Evolutionary conservation across 2,888 invertebrate species (phyloP).

Genomic region (Oligia strigilis): DNA sequence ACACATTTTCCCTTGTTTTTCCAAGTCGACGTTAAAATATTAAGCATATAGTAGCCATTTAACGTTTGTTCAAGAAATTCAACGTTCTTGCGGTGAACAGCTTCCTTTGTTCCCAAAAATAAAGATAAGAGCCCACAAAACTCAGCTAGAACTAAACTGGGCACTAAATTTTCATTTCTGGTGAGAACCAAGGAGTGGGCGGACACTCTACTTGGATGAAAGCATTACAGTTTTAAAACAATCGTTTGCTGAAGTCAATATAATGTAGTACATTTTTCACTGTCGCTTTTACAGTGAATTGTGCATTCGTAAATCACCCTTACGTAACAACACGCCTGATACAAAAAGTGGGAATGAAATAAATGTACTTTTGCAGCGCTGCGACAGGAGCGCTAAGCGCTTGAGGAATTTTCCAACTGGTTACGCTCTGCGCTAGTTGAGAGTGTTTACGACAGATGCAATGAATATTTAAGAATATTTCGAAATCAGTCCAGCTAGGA

Average conservation of each 20-base stretch:
- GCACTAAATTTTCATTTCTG: constrained; percentile 64
- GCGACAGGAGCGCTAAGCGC: constrained; percentile 64
- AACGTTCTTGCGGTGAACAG: constrained; percentile 35
- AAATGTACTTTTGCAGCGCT: constrained; percentile 65
- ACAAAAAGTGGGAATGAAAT: constrained; percentile 75
- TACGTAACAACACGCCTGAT: constrained; percentile 72
- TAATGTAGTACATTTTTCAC: constrained; percentile 74
- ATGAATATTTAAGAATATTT: constrained; percentile 63
- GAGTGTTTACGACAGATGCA: constrained; percentile 58
- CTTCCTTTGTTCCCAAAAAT: constrained; percentile 60
- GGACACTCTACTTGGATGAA: constrained; percentile 41
- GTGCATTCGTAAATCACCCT: constrained; percentile 78
- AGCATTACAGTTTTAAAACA: constrained; percentile 66
- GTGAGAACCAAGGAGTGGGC: constrained; percentile 41
- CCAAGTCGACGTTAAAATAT: constrained; percentile 36
- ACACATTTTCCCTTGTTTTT: constrained; percentile 50
- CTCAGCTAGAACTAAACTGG: constrained; percentile 49
- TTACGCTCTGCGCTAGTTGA: constrained; percentile 41
- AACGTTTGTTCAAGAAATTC: constrained; percentile 36
- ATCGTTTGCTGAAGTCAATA: constrained; percentile 71
- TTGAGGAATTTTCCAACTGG: constrained; percentile 66
- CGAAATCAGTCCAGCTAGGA: constrained; percentile 20
- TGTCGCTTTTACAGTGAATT: constrained; percentile 76
- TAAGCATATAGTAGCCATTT: constrained; percentile 30
- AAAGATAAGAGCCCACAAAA: constrained; percentile 58